Percentiles rank a stretch among this genome's conserved stretches.
Conservation (phyloP, 2,113 vertebrate genomes). For the Amblyornis subalaris region DNA sequence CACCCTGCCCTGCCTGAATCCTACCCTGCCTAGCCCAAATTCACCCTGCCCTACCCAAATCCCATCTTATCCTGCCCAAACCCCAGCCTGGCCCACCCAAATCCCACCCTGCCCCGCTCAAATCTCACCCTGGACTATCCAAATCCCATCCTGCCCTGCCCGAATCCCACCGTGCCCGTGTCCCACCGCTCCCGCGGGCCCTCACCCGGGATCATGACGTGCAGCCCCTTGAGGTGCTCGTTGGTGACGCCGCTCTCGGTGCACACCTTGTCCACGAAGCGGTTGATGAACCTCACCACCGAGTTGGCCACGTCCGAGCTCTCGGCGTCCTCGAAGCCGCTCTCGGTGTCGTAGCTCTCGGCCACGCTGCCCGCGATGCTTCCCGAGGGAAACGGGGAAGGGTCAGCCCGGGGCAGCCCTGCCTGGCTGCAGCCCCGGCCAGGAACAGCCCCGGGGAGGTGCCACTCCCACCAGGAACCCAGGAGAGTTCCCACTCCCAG, state of each 20-base stretch:
- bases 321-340: slow-evolving; percentile 94
- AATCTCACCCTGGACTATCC: neutral
- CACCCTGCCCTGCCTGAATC: fast-evolving
- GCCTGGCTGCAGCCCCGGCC: fast-evolving
- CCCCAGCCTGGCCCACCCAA: too few species aligned
- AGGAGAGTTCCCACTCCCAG: neutral
- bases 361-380: slow-evolving; percentile 96
- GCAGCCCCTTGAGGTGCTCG: slow-evolving; percentile 94
- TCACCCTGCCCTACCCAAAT: neutral
- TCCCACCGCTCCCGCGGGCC: neutral
- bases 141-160: neutral
- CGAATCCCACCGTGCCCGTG: neutral
- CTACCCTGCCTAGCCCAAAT: too few species aligned
- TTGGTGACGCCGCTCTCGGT: slow-evolving; percentile 97
- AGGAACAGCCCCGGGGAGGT: neutral
- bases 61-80: neutral
- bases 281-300: slow-evolving; percentile 95
- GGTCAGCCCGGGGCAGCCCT: neutral
- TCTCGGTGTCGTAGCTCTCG: slow-evolving; percentile 96
- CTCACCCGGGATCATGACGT: slow-evolving; percentile 94
- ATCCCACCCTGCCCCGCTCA: fast-evolving
- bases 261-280: slow-evolving; percentile 98
- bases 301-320: slow-evolving; percentile 91
- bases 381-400: fast-evolving
- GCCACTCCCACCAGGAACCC: neutral